phyloP scores from a whole-genome alignment of 1,140 invertebrate genomes.

The Sycophila sp. region DNA sequence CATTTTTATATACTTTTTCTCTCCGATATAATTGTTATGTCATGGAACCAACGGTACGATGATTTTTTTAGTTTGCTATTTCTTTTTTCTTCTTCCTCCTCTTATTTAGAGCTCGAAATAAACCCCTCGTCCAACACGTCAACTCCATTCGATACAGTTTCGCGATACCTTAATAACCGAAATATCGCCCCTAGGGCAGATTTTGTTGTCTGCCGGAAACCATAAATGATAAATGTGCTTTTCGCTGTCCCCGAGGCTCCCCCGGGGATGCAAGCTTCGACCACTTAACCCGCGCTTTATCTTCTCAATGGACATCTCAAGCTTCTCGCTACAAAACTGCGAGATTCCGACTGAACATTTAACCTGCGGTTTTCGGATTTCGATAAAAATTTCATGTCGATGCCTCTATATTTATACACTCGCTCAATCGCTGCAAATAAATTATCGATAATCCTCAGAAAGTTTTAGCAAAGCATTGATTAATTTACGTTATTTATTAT shows the following conservation, averaged over 20 bases:
- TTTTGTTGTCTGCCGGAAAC: constrained; percentile 54
- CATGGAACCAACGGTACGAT: background rate
- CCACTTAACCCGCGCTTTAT: constrained; percentile 41
- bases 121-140: constrained; percentile 26
- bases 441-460: no score
- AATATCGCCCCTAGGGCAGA: constrained; percentile 59
- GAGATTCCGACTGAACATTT: constrained; percentile 8
- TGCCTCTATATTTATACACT: background rate
- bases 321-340: constrained; percentile 22
- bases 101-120: constrained; percentile 23
- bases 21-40: constrained; percentile 9
- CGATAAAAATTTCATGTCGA: constrained; percentile 7
- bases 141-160: constrained; percentile 35
- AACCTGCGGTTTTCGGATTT: background rate
- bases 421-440: no score
- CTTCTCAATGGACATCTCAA: constrained; percentile 35
- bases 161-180: constrained; percentile 54
- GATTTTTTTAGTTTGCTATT: constrained; percentile 22
- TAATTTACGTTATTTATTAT: no score
- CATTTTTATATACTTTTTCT: constrained; percentile 7
- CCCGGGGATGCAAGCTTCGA: constrained; percentile 31
- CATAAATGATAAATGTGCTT: constrained; percentile 55
- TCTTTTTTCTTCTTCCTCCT: background rate
- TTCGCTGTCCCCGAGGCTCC: constrained; percentile 23
- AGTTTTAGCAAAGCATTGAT: no score